These are phyloP conservation scores for Teinopalpus imperialis DNA, from an alignment of 2,888 invertebrate species.

Conservation along the genomic window DNA sequence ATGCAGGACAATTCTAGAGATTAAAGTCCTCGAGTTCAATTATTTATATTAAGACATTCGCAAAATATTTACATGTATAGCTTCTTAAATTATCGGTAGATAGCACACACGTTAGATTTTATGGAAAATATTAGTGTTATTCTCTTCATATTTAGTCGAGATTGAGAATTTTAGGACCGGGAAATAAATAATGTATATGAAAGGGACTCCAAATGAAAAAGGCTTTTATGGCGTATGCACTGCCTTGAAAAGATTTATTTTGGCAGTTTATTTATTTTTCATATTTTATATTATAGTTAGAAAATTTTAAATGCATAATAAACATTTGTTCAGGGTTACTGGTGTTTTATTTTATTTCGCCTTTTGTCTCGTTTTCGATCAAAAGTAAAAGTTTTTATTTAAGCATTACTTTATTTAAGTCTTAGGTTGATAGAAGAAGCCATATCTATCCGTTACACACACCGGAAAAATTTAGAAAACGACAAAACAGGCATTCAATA, in stretches of 20 bases:
- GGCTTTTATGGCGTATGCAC: conserved; percentile 28
- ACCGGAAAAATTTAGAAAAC: too few species aligned
- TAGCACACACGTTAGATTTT: conserved; percentile 19
- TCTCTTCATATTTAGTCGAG: conserved; percentile 4
- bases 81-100: conserved; percentile 13
- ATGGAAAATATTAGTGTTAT: conserved; percentile 8
- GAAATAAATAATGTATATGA: too few species aligned
- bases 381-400: too few species aligned
- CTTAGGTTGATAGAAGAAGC: too few species aligned
- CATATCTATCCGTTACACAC: too few species aligned
- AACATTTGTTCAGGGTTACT: conserved; percentile 42
- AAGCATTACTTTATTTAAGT: too few species aligned
- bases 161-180: neutral
- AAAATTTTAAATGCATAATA: conserved; percentile 57
- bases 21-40: too few species aligned
- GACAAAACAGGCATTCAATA: too few species aligned
- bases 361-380: too few species aligned
- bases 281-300: conserved; percentile 36
- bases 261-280: conserved; percentile 42
- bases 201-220: too few species aligned
- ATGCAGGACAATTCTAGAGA: too few species aligned
- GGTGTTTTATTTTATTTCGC: conserved; percentile 28
- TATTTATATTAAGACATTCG: too few species aligned
- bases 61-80: neutral
- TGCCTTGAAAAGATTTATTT: conserved; percentile 35